Conservation (phyloP, 92 coral and sea anemone genomes). For the Epizoanthus rinbou region DNA sequence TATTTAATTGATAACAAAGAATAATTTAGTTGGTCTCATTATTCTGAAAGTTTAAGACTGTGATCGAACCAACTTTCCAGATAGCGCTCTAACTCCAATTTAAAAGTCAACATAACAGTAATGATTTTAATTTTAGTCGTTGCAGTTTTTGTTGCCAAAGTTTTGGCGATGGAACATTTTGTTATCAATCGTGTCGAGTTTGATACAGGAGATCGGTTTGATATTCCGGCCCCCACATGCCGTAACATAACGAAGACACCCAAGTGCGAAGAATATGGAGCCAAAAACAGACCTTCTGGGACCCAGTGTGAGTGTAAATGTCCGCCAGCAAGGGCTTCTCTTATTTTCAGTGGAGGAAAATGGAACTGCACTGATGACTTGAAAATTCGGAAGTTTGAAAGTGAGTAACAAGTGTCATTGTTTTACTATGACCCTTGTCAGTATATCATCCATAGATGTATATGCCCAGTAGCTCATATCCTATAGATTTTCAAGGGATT, state of each 20-base stretch:
- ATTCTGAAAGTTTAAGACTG: too few relatives aligned
- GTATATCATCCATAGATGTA: not conserved
- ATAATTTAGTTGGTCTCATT: too few relatives aligned
- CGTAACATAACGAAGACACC: constrained; percentile 24
- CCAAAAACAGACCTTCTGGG: not conserved
- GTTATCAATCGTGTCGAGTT: constrained; percentile 5
- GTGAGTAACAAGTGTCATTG: not conserved
- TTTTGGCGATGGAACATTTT: not conserved
- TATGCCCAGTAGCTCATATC: too few relatives aligned
- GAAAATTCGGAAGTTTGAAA: constrained; percentile 4
- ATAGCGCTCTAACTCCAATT: too few relatives aligned
- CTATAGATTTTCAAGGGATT: too few relatives aligned
- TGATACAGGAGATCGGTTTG: not conserved
- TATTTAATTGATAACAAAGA: too few relatives aligned
- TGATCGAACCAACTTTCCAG: too few relatives aligned
- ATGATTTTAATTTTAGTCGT: too few relatives aligned
- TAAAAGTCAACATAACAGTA: too few relatives aligned
- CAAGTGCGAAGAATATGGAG: constrained; percentile 16
- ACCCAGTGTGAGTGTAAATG: constrained; percentile 3
- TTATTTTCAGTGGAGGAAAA: not conserved
- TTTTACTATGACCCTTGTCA: too few relatives aligned
- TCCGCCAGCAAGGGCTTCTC: constrained; percentile 22
- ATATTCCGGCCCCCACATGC: not conserved
- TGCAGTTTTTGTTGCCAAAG: too few relatives aligned
- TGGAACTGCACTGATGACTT: constrained; percentile 37